These are phyloP conservation scores for Heliangelus exortis DNA, from an alignment of 2,797 vertebrate genomes.

Conservation along the genomic window DNA sequence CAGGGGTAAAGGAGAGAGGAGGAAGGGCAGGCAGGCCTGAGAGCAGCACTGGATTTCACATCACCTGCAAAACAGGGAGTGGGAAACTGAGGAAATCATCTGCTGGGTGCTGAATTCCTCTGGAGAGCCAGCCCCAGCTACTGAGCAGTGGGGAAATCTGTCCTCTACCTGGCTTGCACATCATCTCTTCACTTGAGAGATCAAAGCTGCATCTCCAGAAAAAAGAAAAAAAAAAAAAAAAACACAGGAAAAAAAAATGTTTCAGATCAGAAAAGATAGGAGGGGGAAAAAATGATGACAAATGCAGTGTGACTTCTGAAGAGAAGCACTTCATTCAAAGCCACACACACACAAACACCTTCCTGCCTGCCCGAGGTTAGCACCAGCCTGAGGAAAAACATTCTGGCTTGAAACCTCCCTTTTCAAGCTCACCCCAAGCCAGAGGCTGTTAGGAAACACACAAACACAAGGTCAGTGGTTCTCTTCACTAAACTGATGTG, in stretches of 20 bases:
- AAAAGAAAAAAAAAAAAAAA: not conserved
- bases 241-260: not conserved
- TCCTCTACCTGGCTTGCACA: not conserved
- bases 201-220: conserved; percentile 52
- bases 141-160: not conserved
- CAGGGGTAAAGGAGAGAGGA: not conserved
- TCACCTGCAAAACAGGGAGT: not conserved
- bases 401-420: not conserved
- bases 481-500: not conserved
- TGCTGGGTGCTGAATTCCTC: not conserved
- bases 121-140: not conserved
- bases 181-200: not conserved
- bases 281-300: not conserved
- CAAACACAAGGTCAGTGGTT: not conserved
- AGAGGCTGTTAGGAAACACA: not conserved
- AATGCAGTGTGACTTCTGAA: conserved; percentile 5
- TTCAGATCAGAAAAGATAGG: conserved; percentile 10
- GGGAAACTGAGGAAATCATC: not conserved
- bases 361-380: not conserved
- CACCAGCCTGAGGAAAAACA: not conserved
- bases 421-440: not conserved
- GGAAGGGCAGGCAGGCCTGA: not conserved
- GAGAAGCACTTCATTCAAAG: conserved; percentile 36
- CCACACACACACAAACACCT: not conserved
- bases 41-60: not conserved